Evolutionary conservation across 1,140 invertebrate species (phyloP), one percentile per base, ranked within the genome.

Genomic region (Drosophila suzukii): DNA sequence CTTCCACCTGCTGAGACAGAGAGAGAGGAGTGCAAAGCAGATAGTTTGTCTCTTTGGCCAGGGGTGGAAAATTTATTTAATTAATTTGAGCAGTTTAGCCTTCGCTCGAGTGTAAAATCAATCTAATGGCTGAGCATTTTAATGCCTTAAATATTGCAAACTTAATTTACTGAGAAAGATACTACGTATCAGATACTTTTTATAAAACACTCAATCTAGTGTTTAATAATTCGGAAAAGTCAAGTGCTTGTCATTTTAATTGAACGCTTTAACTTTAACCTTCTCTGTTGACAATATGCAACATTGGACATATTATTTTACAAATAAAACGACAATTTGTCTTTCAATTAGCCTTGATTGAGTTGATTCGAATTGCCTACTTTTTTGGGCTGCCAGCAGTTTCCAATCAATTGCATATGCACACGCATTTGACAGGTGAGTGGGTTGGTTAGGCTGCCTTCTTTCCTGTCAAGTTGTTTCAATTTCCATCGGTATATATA

Each of bases 31-130:
- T 8, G 7, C 6, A 3, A 43, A 24, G 7, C 17, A 47, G 58
- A 66, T 30, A 32, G 43, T 20, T 58, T 44, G 20, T 73, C 41
- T 60, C 39, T 43, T 68, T 55, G 27, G 24, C 20, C 20, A 27
- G 43, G 27, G 50, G 17, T 17, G 55, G 54, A 8, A 55, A 84
- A 84, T 84, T 74, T 62, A 84, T 81, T 86, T 77, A 85, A 86
- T 84, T 84, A 77, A 78, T 86, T 84, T 68, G 58, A 53, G 49
- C 49, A 72, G 61, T 81, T 81, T 67, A 73, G 53, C 49, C 44
- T 81, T 67, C 47, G 54, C 43, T 50, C 49, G 30, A 56, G 62
- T 61, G 51, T 55, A 62, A 83, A 78, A 83, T 79, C 80, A 75
- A 81, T 81, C 61, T 74, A 46, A 6, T 47, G 24, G 38, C 39